Evolutionary conservation across 2,113 vertebrate species (phyloP).

Genomic region (Atherinomorus stipes): DNA sequence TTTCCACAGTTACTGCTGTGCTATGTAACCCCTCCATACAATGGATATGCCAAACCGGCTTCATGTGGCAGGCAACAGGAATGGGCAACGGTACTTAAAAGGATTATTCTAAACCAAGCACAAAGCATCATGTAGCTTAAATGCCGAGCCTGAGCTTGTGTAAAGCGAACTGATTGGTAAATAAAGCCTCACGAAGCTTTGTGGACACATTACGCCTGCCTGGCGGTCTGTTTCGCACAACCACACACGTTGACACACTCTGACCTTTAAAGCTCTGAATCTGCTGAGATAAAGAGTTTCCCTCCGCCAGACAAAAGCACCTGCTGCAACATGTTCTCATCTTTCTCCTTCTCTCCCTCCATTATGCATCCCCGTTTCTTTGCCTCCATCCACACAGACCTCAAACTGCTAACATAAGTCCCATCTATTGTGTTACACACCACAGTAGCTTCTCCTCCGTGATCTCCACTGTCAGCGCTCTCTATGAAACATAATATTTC

Average conservation of each 20-base stretch:
- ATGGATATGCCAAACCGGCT: too few relatives aligned
- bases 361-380: background rate
- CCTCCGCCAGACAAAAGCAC: background rate
- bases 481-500: background rate
- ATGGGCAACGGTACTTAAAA: too few relatives aligned
- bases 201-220: background rate
- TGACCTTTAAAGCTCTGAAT: constrained; percentile 31
- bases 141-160: background rate
- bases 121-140: background rate
- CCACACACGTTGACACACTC: constrained; percentile 8
- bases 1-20: too few relatives aligned
- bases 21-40: too few relatives aligned
- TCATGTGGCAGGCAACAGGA: too few relatives aligned
- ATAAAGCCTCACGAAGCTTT: too few relatives aligned
- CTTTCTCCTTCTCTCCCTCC: background rate
- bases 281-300: constrained; percentile 28
- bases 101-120: background rate
- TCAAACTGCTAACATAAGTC: background rate
- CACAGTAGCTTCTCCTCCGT: background rate
- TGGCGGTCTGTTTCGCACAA: constrained; percentile 16
- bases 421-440: background rate
- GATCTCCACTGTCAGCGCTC: background rate
- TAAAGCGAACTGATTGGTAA: background rate
- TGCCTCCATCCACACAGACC: background rate
- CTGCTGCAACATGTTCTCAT: constrained; percentile 27